These are phyloP conservation scores for Lutra lutra DNA, from an alignment of 2,797 vertebrate genomes.

Conservation along the genomic window DNA sequence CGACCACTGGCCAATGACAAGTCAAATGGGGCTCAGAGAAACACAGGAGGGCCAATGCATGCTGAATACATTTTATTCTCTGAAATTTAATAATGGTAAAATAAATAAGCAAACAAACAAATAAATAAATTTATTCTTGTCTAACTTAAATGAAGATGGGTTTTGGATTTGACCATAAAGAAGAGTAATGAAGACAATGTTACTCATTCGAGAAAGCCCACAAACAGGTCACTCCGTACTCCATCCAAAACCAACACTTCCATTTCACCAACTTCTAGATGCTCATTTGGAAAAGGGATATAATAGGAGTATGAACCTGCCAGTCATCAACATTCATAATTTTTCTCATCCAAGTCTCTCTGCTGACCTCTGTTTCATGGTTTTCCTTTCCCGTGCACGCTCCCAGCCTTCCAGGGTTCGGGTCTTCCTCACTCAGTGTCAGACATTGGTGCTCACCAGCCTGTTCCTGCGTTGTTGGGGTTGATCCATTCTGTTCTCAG, in stretches of 20 bases:
- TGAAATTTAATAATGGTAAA: not conserved
- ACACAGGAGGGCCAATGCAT: not conserved
- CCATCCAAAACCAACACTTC: not conserved
- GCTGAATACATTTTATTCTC: conserved; percentile 2
- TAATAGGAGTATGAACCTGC: not conserved
- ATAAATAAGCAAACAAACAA: not conserved
- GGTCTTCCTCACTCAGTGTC: fast-evolving
- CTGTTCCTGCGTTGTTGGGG: not conserved
- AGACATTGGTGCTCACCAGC: not conserved
- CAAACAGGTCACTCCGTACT: not conserved
- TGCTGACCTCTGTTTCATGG: not conserved
- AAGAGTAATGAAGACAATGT: not conserved
- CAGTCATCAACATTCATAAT: not conserved
- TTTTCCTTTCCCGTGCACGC: fast-evolving
- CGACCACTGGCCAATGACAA: not conserved
- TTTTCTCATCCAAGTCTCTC: not conserved
- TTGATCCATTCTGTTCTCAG: not conserved
- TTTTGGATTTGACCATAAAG: not conserved
- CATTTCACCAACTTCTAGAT: not conserved
- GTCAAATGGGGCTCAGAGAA: not conserved
- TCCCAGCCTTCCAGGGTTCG: no score
- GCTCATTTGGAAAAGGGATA: not conserved
- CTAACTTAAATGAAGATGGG: not conserved
- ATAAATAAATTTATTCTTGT: not conserved
- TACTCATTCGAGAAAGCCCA: not conserved